phyloP scores from a whole-genome alignment of 37 sponge, comb jelly and placozoan species.

The Beroe forskalii region DNA sequence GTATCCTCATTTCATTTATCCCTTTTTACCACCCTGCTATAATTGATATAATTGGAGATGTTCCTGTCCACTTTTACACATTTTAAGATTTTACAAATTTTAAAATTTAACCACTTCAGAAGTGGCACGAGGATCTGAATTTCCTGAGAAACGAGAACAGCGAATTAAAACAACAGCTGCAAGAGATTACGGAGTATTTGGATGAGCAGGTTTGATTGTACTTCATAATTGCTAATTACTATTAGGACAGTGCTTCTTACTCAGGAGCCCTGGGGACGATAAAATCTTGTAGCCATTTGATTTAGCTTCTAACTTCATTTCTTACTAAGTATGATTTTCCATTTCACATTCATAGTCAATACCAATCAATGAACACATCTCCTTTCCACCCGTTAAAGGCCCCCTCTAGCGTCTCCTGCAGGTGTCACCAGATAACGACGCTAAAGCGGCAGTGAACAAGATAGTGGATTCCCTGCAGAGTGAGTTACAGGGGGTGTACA shows the following conservation, averaged over 20 bases:
- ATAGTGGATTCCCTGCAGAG: not conserved
- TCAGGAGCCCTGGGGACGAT: not conserved
- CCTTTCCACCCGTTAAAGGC: not conserved
- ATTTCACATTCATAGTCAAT: too few species aligned
- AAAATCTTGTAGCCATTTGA: not conserved
- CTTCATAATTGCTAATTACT: too few species aligned
- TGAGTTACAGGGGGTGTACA: not conserved
- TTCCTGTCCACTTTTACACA: too few species aligned
- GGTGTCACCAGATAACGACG: slow-evolving; percentile 43
- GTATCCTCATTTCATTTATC: too few species aligned
- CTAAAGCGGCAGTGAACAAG: not conserved
- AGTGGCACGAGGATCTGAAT: slow-evolving; percentile 15
- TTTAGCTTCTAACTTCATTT: not conserved
- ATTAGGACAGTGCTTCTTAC: too few species aligned
- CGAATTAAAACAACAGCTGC: slow-evolving; percentile 14
- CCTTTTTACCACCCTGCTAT: too few species aligned
- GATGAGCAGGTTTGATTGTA: slow-evolving; percentile 64
- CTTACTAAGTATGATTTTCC: too few species aligned
- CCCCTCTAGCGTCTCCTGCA: not conserved
- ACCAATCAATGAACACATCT: too few species aligned
- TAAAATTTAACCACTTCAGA: too few species aligned
- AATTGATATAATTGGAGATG: too few species aligned
- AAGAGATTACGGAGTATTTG: slow-evolving; percentile 25
- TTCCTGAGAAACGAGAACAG: slow-evolving; percentile 12
- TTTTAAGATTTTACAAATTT: too few species aligned